Evolutionary conservation across 2,113 vertebrate species (phyloP).

Genomic region (Hylia prasina): DNA sequence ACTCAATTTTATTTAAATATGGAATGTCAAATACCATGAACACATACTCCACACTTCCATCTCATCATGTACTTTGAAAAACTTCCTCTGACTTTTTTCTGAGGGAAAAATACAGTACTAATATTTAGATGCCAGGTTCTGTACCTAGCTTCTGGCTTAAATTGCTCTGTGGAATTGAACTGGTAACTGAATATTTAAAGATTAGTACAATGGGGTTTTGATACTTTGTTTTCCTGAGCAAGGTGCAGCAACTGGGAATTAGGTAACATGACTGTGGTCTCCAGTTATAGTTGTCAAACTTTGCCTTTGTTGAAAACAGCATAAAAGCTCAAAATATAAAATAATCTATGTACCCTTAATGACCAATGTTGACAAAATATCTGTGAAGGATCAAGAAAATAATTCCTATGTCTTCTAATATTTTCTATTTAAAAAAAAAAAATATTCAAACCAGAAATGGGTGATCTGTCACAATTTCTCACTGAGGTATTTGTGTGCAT

Average conservation of each 20-base stretch:
- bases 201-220: not conserved
- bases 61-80: not conserved
- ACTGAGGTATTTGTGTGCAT: not conserved
- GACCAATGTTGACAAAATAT: not conserved
- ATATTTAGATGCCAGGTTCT: not conserved
- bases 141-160: not conserved
- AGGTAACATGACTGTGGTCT: not conserved
- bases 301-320: not conserved
- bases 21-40: not conserved
- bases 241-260: not conserved
- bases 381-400: not conserved
- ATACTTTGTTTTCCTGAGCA: not conserved
- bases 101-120: not conserved
- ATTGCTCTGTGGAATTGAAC: not conserved
- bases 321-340: not conserved
- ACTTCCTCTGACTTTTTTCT: not conserved
- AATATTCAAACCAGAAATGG: not conserved
- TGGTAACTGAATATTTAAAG: not conserved
- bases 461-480: not conserved
- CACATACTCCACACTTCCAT: not conserved
- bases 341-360: not conserved
- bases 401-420: rapidly evolving
- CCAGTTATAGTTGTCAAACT: not conserved
- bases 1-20: not conserved
- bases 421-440: not conserved